Conservation (phyloP, 2,888 invertebrate genomes). For the Pachymerium ferrugineum region DNA sequence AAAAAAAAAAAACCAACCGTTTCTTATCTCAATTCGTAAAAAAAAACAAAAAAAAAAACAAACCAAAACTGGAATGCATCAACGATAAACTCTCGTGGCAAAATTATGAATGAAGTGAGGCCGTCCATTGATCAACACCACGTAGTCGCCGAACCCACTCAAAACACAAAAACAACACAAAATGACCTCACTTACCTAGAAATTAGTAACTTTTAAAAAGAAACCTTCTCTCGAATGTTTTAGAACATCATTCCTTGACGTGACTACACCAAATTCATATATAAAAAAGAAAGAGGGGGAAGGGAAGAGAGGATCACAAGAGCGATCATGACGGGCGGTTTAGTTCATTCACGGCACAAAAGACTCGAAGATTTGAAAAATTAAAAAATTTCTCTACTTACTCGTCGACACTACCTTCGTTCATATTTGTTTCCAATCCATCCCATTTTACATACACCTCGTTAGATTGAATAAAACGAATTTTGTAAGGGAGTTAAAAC, state of each 20-base stretch:
- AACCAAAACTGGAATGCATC: conserved; percentile 16
- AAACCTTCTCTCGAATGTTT: background rate
- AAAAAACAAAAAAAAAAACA: background rate
- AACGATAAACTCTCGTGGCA: conserved; percentile 11
- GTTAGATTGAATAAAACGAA: background rate
- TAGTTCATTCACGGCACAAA: background rate
- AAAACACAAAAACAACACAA: too few relatives aligned
- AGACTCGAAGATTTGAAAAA: conserved; percentile 9
- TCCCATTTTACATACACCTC: conserved; percentile 17
- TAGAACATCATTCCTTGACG: background rate
- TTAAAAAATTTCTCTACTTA: conserved; percentile 32
- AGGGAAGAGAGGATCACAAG: background rate
- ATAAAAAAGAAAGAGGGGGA: conserved; percentile 3
- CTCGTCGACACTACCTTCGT: conserved; percentile 35
- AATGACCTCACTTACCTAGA: too few relatives aligned
- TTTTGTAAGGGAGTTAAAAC: background rate
- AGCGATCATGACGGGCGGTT: background rate
- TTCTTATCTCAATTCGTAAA: too few relatives aligned
- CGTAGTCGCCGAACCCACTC: background rate
- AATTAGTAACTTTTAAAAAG: too few relatives aligned
- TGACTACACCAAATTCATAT: too few relatives aligned
- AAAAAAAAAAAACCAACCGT: conserved; percentile 6
- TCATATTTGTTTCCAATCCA: conserved; percentile 32
- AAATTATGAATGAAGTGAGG: conserved; percentile 31
- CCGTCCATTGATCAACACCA: conserved; percentile 27